These are phyloP conservation scores for Lepus townsendii DNA, from an alignment of 2,797 vertebrate species.

Conservation along the genomic window DNA sequence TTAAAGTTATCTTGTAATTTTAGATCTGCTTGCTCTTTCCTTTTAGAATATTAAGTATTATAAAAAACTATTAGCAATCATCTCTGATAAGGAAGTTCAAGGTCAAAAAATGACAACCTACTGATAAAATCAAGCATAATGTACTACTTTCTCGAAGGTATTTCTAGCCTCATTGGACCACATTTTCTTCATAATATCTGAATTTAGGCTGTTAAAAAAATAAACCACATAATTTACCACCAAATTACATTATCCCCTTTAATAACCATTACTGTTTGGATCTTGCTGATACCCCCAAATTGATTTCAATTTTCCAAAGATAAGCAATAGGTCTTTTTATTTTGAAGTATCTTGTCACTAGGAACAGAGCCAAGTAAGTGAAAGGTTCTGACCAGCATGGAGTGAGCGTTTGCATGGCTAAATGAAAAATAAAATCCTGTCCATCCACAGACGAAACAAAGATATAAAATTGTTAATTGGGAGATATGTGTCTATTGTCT, in stretches of 20 bases:
- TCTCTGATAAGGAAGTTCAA: not conserved
- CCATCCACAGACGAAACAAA: not conserved
- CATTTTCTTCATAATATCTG: not conserved
- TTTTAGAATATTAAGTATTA: not conserved
- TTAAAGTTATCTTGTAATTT: not conserved
- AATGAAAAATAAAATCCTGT: conserved; percentile 15
- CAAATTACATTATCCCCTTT: not conserved
- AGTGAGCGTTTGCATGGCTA: not conserved
- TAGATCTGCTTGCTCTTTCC: not conserved
- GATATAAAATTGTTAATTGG: not conserved
- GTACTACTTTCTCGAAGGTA: not conserved
- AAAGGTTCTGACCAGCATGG: not conserved
- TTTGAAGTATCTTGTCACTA: not conserved
- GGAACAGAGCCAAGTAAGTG: not conserved
- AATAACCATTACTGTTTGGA: not conserved
- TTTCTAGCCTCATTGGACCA: not conserved
- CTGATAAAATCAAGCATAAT: not conserved
- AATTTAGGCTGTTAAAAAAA: not conserved
- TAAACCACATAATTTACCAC: not conserved
- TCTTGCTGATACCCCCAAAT: not conserved
- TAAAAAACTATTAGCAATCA: not conserved
- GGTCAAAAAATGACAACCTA: not conserved
- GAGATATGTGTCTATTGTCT: not conserved
- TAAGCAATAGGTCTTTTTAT: not conserved
- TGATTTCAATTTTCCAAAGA: not conserved